Percentiles rank a stretch among this genome's conserved stretches.
Conservation (phyloP, 2,797 vertebrate species). For the Karalla daura region DNA sequence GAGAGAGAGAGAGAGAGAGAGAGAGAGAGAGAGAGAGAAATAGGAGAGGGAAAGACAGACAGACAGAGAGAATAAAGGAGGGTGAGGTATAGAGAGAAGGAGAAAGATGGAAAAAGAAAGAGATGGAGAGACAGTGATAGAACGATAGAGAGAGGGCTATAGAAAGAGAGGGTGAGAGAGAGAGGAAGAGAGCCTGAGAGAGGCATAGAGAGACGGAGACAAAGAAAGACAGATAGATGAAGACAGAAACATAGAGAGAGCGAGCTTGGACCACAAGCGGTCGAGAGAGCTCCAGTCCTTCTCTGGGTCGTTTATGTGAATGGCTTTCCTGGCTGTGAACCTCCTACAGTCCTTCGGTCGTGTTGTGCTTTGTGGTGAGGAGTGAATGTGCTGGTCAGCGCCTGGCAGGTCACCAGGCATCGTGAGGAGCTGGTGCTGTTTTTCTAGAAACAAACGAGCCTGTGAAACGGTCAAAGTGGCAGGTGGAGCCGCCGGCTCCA, state of each 20-base stretch:
- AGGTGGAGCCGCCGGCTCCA: slow-evolving; percentile 29
- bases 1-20: slow-evolving; percentile 1
- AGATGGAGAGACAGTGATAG: no score
- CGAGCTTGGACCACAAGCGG: neutral
- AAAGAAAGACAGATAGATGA: no score
- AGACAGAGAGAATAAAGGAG: no score
- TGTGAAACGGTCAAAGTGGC: slow-evolving; percentile 23
- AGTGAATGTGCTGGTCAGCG: slow-evolving; percentile 42
- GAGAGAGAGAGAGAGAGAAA: no score
- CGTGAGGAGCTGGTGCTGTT: slow-evolving; percentile 9
- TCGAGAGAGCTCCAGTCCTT: slow-evolving; percentile 13
- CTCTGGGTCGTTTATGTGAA: slow-evolving; percentile 13
- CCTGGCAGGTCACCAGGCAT: slow-evolving; percentile 28
- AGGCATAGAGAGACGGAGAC: no score
- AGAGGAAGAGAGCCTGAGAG: no score
- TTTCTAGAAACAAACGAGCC: slow-evolving; percentile 24
- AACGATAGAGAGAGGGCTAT: no score
- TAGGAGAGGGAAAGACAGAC: no score
- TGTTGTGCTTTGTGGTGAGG: slow-evolving; percentile 39
- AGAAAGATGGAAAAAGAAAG: no score
- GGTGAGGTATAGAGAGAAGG: no score
- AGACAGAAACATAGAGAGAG: no score
- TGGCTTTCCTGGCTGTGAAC: slow-evolving; percentile 15
- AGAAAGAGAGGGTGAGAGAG: no score
- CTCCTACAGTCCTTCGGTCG: slow-evolving; percentile 42